Evolutionary conservation across 2,797 vertebrate genomes (phyloP).

Genomic region (Morus bassanus): DNA sequence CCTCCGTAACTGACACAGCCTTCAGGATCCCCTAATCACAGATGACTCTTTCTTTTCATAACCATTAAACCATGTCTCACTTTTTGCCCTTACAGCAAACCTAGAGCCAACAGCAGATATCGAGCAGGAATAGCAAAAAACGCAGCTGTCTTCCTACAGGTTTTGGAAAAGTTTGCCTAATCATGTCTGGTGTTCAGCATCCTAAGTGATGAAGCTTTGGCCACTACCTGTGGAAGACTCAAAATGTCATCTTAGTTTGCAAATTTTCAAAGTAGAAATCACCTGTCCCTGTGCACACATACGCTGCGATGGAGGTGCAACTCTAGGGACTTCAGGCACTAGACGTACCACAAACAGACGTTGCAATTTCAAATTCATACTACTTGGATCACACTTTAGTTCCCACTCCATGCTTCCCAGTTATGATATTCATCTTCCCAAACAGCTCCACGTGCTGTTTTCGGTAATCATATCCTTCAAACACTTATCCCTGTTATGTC

Average conservation of each 20-base stretch:
- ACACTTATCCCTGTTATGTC: constrained; percentile 5
- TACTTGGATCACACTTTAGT: background rate
- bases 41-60: background rate
- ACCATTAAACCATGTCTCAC: background rate
- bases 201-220: background rate
- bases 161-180: background rate
- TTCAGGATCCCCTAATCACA: background rate
- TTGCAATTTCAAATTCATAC: background rate
- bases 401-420: background rate
- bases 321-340: background rate
- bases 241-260: background rate
- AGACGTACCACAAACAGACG: background rate
- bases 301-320: background rate
- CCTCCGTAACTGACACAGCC: background rate
- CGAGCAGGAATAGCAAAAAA: background rate
- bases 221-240: background rate
- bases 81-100: background rate
- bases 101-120: background rate
- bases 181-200: background rate
- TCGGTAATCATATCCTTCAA: background rate
- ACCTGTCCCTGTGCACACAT: background rate
- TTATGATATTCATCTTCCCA: background rate
- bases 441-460: background rate
- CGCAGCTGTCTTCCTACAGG: background rate
- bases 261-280: background rate